Percentiles rank a stretch among this genome's conserved stretches.
Evolutionary conservation across 2,113 vertebrate genomes (phyloP).

Genomic region (Promerops cafer): DNA sequence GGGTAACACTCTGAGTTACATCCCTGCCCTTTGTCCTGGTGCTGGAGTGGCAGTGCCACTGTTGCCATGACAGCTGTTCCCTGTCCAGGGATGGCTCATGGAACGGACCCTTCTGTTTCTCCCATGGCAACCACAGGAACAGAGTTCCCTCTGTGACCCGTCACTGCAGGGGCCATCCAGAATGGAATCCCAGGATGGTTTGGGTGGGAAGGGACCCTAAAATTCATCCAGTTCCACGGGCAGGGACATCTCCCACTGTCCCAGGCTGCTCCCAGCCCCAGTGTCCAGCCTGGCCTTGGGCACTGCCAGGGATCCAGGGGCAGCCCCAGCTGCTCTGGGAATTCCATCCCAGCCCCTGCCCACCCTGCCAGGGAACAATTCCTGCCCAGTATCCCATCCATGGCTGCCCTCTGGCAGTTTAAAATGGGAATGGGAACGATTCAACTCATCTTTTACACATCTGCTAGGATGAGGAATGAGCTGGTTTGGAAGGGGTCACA

Average conservation of each 20-base stretch:
- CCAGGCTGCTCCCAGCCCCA: neutral
- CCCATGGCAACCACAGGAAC: neutral
- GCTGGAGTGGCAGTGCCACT: accelerated
- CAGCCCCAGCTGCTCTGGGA: neutral
- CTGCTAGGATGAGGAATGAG: neutral
- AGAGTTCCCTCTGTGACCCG: neutral
- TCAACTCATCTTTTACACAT: neutral
- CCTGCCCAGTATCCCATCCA: neutral
- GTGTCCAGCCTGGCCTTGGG: neutral
- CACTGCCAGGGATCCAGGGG: neutral
- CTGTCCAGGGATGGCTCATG: neutral
- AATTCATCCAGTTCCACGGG: neutral
- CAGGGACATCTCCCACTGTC: neutral
- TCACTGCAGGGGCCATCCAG: neutral
- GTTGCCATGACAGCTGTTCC: neutral
- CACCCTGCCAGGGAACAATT: neutral
- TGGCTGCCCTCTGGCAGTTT: neutral
- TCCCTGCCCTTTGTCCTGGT: neutral
- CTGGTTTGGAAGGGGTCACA: neutral
- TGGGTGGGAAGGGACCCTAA: neutral
- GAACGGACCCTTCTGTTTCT: neutral
- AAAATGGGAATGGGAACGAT: neutral
- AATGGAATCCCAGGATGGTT: neutral
- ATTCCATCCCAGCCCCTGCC: neutral
- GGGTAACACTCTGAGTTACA: neutral